Base-by-base conservation (phyloP, 1,140 invertebrate genomes). In the Tetramorium simillimum region DNA sequence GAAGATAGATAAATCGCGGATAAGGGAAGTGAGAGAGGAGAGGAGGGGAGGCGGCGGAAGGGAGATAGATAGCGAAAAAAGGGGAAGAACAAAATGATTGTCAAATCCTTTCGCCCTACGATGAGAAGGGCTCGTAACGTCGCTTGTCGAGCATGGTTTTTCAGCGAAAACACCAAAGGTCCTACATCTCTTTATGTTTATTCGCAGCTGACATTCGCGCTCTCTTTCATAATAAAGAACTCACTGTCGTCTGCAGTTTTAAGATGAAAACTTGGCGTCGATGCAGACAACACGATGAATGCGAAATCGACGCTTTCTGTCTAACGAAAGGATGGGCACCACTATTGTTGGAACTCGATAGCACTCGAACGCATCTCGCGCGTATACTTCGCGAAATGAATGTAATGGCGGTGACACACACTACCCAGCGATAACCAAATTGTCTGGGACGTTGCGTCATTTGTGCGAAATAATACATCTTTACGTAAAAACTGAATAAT, bases 211-310 rank as follows among this genome's bases (percentile, higher is more conserved):
- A 78, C 73, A 87, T 89, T 90, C 88, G 63, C 78, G 33, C 58
- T 67, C 67, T 51, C 56, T 80, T 60, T 65, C 40, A 69, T 76
- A 90, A 89, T 90, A 87, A 86, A 85, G 85, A 49, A 87, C 86
- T 89, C 78, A 69, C 88, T 90, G 89, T 90, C 89, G 89, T 90
- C 89, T 87, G 88, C 89, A 90, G 86, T 62, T 86, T 86, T 89
- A 89, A 90, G 89, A 77, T 70, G 88, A 90, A 81, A 88, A 89
- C 40, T 58, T n/a, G 14, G 40, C 24, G 80, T 84, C 51, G 51
- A 63, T 33, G 85, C 46, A 18, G 46, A 73, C 46, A 53, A 43
- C 76, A 75, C 89, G 60, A 85, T 89, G 86, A 89, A 89, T 84
- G 87, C 69, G 73, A 78, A 89, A 90, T 89, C 85, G 80, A 89